A percentile compares a stretch with the other conserved stretches of the same genome.
phyloP scores from a whole-genome alignment of 2,888 invertebrate species.

The Corythucha ciliata region DNA sequence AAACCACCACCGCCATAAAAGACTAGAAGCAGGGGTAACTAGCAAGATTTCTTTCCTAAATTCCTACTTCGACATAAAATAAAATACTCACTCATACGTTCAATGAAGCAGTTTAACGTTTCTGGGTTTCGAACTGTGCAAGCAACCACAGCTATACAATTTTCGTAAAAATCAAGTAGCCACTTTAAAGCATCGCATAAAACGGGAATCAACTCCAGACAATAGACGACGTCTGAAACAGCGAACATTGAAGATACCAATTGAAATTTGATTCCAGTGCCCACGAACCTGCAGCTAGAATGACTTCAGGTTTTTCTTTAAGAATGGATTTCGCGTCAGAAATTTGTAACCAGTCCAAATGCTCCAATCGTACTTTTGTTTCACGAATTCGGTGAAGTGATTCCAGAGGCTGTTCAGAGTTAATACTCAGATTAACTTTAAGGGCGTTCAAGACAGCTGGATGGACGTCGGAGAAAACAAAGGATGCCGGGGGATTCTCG shows the following conservation, averaged over 20 bases:
- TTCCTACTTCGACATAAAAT: no score
- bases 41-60: no score
- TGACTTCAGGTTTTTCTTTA: slow-evolving; percentile 31
- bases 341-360: slow-evolving; percentile 34
- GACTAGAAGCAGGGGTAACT: no score
- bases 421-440: slow-evolving; percentile 48
- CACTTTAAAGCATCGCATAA: slow-evolving; percentile 25
- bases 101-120: slow-evolving; percentile 52
- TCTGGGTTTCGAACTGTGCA: slow-evolving; percentile 56
- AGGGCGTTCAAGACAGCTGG: slow-evolving; percentile 53
- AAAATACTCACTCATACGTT: slow-evolving; percentile 45
- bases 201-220: slow-evolving; percentile 28
- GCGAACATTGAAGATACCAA: neutral
- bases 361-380: slow-evolving; percentile 25
- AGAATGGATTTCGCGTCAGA: neutral
- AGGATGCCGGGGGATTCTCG: slow-evolving; percentile 42
- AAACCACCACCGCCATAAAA: no score
- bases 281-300: slow-evolving; percentile 36
- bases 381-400: slow-evolving; percentile 14
- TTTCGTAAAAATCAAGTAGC: no score
- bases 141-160: no score
- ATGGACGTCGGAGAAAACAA: slow-evolving; percentile 63
- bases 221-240: slow-evolving; percentile 41
- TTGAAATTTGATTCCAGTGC: neutral
- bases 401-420: slow-evolving; percentile 17